Conservation (phyloP, 2,888 invertebrate genomes). For the Rapana venosa region DNA sequence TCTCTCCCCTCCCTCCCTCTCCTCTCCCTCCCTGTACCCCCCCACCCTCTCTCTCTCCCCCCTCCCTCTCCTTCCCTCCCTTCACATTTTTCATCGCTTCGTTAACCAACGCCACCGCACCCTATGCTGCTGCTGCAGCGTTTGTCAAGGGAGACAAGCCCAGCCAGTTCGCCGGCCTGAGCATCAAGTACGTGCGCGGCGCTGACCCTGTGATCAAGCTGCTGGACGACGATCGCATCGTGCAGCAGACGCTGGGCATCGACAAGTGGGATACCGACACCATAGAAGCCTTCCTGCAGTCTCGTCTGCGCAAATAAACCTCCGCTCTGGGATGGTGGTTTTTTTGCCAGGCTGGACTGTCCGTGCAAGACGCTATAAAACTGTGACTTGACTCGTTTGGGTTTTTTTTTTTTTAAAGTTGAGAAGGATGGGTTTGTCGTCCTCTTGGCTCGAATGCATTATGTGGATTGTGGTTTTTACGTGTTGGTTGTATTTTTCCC, state of each 20-base stretch:
- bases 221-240: slow-evolving; percentile 87
- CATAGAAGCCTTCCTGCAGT: slow-evolving; percentile 95
- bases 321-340: neutral
- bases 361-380: slow-evolving; percentile 19
- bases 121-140: slow-evolving; percentile 82
- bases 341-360: neutral
- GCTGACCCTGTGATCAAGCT: slow-evolving; percentile 96
- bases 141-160: slow-evolving; percentile 96
- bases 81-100: too few species aligned
- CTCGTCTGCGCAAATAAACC: slow-evolving; percentile 83
- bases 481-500: neutral
- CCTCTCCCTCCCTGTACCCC: too few species aligned
- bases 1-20: too few species aligned
- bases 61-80: too few species aligned
- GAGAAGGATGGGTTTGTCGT: neutral
- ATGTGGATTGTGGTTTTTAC: too few species aligned
- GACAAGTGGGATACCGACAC: slow-evolving; percentile 99
- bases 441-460: neutral
- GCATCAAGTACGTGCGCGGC: slow-evolving; percentile 94
- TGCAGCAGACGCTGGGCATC: slow-evolving; percentile 92
- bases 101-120: too few species aligned
- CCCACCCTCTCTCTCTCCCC: too few species aligned
- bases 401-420: neutral
- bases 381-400: neutral
- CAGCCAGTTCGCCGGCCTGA: slow-evolving; percentile 92